Conservation (phyloP, 2,113 vertebrate genomes). For the Myiozetetes cayanensis region DNA sequence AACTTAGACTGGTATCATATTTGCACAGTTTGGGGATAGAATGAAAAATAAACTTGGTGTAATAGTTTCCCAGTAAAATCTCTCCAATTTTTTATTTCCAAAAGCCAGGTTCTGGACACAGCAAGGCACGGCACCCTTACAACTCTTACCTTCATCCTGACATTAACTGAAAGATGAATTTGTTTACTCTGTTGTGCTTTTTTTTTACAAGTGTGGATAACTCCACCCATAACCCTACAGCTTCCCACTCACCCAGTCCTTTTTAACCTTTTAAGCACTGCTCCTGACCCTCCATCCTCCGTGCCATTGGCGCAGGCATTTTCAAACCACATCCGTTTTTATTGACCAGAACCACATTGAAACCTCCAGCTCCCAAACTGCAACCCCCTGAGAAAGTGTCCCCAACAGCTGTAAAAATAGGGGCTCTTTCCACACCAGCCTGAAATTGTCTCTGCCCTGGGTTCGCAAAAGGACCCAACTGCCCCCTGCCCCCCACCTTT, state of each 20-base stretch:
- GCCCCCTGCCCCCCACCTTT: background rate
- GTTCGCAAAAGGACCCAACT: background rate
- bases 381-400: background rate
- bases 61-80: background rate
- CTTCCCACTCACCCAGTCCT: constrained; percentile 36
- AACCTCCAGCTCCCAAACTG: background rate
- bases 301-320: background rate
- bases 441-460: background rate
- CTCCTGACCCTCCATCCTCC: background rate
- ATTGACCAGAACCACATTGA: background rate
- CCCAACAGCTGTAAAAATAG: constrained; percentile 43
- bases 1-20: background rate
- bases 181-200: constrained; percentile 51
- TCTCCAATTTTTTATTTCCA: background rate
- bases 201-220: constrained; percentile 30
- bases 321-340: constrained; percentile 18
- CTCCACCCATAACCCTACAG: constrained; percentile 63
- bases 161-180: constrained; percentile 41
- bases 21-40: background rate
- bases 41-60: background rate
- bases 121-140: background rate
- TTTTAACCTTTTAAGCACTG: constrained; percentile 70
- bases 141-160: constrained; percentile 25
- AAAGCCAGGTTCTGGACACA: background rate
- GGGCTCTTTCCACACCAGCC: background rate